A percentile compares a stretch with the other conserved stretches of the same genome.
Conservation (phyloP, 1,140 invertebrate species). For the Temnothorax longispinosus region DNA sequence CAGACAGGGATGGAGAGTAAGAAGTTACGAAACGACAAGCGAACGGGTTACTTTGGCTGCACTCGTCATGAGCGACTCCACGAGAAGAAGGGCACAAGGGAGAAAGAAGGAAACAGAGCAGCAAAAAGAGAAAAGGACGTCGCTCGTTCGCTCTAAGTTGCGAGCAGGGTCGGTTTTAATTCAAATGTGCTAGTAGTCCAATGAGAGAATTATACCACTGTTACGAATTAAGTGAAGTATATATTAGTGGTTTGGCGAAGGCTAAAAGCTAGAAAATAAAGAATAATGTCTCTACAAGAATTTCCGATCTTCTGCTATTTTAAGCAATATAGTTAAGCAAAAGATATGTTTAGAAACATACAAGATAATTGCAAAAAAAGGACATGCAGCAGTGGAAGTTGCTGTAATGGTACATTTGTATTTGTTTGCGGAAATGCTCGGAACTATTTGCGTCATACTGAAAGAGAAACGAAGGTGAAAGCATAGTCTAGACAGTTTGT, state of each 20-base stretch:
- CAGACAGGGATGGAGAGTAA: slow-evolving; percentile 18
- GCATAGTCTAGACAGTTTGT: slow-evolving; percentile 13
- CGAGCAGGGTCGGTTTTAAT: neutral
- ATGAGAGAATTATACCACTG: neutral
- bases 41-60: slow-evolving; percentile 45
- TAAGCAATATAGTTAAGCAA: neutral
- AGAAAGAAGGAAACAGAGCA: neutral
- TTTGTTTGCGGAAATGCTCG: slow-evolving; percentile 1
- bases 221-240: slow-evolving; percentile 16
- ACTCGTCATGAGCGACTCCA: slow-evolving; percentile 16
- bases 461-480: neutral
- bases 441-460: slow-evolving; percentile 2
- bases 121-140: neutral
- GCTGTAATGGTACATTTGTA: neutral
- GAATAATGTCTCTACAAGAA: neutral
- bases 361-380: slow-evolving; percentile 24
- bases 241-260: neutral
- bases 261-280: neutral
- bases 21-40: slow-evolving; percentile 53
- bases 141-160: neutral
- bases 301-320: neutral
- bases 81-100: slow-evolving; percentile 3
- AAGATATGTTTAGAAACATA: neutral
- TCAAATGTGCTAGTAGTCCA: neutral
- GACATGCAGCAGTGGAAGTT: neutral